Conservation (phyloP, 1,140 invertebrate genomes). For the Lepidostoma basale region DNA sequence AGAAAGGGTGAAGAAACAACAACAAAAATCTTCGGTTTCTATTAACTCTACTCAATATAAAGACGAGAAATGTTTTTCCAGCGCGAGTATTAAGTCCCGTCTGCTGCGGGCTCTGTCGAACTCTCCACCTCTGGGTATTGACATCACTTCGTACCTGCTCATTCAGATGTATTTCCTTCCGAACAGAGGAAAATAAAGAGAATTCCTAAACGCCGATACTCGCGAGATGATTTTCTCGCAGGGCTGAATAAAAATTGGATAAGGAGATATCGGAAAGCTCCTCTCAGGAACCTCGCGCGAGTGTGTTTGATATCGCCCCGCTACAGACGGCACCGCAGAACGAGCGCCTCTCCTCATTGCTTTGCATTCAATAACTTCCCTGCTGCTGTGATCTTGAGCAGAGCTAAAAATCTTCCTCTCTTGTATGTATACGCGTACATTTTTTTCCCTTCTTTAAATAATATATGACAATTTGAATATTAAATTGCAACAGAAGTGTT, state of each 20-base stretch:
- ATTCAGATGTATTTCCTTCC: conserved; percentile 31
- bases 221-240: conserved; percentile 34
- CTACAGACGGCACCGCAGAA: not conserved
- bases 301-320: not conserved
- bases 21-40: conserved; percentile 35
- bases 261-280: conserved; percentile 33
- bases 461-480: too few relatives aligned
- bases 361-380: conserved; percentile 15
- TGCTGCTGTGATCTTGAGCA: too few relatives aligned
- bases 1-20: conserved; percentile 29
- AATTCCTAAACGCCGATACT: conserved; percentile 39
- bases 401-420: too few relatives aligned
- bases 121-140: conserved; percentile 4
- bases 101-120: conserved; percentile 25
- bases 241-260: conserved; percentile 38
- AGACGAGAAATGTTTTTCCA: conserved; percentile 36
- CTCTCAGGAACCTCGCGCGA: not conserved
- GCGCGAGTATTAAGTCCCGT: conserved; percentile 29
- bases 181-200: conserved; percentile 34
- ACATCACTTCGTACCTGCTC: conserved; percentile 11
- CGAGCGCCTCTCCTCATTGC: not conserved
- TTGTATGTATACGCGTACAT: too few relatives aligned
- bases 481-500: too few relatives aligned
- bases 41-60: conserved; percentile 37
- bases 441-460: too few relatives aligned